phyloP scores from a whole-genome alignment of 2,888 invertebrate species.

The Chrysomela aeneicollis region DNA sequence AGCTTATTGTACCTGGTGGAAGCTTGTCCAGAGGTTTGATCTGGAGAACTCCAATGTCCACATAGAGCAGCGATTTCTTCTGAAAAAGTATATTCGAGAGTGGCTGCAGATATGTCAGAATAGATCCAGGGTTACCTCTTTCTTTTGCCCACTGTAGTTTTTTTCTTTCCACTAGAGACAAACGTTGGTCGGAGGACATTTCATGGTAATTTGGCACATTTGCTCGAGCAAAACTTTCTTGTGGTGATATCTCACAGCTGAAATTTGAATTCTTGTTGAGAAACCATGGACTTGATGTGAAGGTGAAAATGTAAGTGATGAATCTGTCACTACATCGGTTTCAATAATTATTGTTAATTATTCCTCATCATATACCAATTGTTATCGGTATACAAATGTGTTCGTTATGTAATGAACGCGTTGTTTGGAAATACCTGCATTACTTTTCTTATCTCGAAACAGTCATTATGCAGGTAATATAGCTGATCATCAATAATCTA shows the following conservation, averaged over 20 bases:
- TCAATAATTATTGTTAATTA: not conserved
- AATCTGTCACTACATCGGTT: not conserved
- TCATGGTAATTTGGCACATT: conserved; percentile 25
- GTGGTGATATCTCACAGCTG: conserved; percentile 45
- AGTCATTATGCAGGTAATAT: conserved; percentile 21
- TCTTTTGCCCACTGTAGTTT: conserved; percentile 93
- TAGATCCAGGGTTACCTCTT: conserved; percentile 70
- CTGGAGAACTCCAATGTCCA: conserved; percentile 73
- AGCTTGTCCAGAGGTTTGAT: conserved; percentile 25
- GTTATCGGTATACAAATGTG: not conserved
- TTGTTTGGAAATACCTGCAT: conserved; percentile 28
- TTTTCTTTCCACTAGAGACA: conserved; percentile 84
- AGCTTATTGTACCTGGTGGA: conserved; percentile 11
- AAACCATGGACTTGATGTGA: too few relatives aligned
- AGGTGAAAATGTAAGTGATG: not conserved
- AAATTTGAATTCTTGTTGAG: conserved; percentile 24
- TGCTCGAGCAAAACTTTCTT: conserved; percentile 12
- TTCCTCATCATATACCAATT: too few relatives aligned
- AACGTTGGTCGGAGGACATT: conserved; percentile 51
- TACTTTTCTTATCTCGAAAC: conserved; percentile 1
- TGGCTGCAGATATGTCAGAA: not conserved
- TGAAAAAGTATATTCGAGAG: conserved; percentile 59
- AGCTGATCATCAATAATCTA: not conserved
- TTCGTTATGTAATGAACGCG: conserved; percentile 24
- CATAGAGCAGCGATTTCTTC: conserved; percentile 83